A percentile compares a stretch with the other conserved stretches of the same genome.
Conservation (phyloP, 2,113 vertebrate genomes). For the Plestiodon gilberti region DNA sequence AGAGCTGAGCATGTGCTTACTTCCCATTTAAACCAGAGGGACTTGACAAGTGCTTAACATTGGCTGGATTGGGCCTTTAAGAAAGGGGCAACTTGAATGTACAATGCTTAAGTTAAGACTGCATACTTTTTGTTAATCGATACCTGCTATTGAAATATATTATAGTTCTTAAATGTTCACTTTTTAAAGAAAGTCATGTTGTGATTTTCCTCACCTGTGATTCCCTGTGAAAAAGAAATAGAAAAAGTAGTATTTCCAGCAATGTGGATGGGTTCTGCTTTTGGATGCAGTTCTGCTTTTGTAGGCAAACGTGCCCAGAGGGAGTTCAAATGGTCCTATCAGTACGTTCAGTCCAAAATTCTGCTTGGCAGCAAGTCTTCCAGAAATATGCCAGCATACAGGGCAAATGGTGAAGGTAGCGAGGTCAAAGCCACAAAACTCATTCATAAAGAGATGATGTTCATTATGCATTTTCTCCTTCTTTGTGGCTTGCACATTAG, state of each 20-base stretch:
- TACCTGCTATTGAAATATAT: background rate
- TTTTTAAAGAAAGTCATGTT: background rate
- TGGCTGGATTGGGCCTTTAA: too few relatives aligned
- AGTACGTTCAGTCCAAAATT: background rate
- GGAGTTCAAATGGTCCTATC: background rate
- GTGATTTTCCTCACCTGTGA: background rate
- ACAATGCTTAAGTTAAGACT: background rate
- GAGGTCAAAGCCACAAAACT: background rate
- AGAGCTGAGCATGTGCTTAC: too few relatives aligned
- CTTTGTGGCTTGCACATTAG: background rate
- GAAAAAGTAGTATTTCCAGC: background rate
- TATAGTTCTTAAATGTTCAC: too few relatives aligned
- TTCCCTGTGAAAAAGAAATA: background rate
- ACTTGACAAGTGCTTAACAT: too few relatives aligned
- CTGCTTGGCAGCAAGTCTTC: too few relatives aligned
- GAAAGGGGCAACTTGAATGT: background rate
- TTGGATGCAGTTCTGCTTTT: background rate
- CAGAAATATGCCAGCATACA: background rate
- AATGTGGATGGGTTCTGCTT: background rate
- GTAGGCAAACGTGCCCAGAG: background rate
- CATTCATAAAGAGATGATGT: background rate
- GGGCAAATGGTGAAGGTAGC: background rate
- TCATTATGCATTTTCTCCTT: background rate
- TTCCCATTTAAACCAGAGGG: too few relatives aligned
- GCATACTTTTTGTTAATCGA: background rate